Evolutionary conservation across 1,140 invertebrate genomes (phyloP).

Genomic region (Acromyrmex heyeri): DNA sequence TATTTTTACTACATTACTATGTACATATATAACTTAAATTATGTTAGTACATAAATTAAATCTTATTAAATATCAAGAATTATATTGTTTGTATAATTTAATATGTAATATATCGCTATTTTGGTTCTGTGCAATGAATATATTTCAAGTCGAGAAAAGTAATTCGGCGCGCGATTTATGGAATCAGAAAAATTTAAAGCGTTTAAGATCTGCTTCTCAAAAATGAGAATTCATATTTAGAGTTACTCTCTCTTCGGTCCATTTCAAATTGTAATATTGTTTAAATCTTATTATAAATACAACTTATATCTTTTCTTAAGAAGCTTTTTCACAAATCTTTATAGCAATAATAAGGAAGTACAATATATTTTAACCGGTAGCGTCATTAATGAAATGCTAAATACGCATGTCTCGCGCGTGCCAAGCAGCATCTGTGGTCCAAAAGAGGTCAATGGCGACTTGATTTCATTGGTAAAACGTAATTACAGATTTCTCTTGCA

Average conservation of each 20-base stretch:
- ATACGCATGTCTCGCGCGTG: neutral
- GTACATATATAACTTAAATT: too few relatives aligned
- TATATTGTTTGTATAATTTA: too few relatives aligned
- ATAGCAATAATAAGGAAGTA: neutral
- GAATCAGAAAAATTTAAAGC: too few relatives aligned
- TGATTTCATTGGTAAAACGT: constrained; percentile 50
- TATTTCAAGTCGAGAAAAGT: too few relatives aligned
- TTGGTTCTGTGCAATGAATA: too few relatives aligned
- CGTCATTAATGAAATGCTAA: constrained; percentile 30
- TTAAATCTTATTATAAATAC: neutral
- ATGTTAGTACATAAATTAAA: neutral
- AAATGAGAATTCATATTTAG: too few relatives aligned
- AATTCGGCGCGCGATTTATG: too few relatives aligned
- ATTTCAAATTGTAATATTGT: too few relatives aligned
- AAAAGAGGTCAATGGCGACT: constrained; percentile 52
- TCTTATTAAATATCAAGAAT: neutral
- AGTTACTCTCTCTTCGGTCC: too few relatives aligned
- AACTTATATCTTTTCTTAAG: neutral
- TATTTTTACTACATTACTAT: neutral
- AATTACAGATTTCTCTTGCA: constrained; percentile 48
- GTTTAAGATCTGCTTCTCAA: too few relatives aligned
- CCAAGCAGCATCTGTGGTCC: neutral
- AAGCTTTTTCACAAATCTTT: neutral
- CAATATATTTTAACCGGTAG: too few relatives aligned
- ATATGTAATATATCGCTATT: too few relatives aligned